Evolutionary conservation across 2,888 invertebrate genomes (phyloP).

Genomic region (Cecidostiba fungosa): DNA sequence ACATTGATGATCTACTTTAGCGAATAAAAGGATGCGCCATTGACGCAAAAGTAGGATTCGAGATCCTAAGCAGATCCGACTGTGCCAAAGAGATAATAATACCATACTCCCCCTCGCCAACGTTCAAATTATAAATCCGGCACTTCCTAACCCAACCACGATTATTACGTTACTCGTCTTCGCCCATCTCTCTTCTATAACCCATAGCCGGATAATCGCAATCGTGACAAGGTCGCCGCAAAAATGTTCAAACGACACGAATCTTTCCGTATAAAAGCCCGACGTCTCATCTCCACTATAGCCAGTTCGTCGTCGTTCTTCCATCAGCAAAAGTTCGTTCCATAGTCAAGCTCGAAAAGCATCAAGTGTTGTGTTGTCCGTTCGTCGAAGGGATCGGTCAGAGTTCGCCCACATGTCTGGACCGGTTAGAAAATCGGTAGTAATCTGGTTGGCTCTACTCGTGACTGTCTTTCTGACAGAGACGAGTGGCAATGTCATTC

Average conservation of each 20-base stretch:
- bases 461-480: background rate
- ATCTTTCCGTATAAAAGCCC: conserved; percentile 74
- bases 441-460: conserved; percentile 38
- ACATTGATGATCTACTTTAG: background rate
- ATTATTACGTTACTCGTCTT: conserved; percentile 68
- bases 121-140: conserved; percentile 32
- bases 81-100: conserved; percentile 52
- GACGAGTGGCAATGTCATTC: conserved; percentile 42
- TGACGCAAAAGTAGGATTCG: conserved; percentile 55
- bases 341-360: background rate
- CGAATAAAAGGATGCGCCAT: background rate
- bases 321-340: background rate
- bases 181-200: background rate
- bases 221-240: conserved; percentile 75
- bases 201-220: conserved; percentile 70
- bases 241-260: conserved; percentile 75
- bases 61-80: conserved; percentile 50
- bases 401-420: conserved; percentile 20
- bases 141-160: conserved; percentile 60
- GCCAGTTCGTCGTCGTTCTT: conserved; percentile 43
- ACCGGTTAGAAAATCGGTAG: background rate
- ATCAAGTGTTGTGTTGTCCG: conserved; percentile 1
- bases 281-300: background rate
- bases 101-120: background rate
- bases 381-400: background rate